phyloP scores from a whole-genome alignment of 2,113 vertebrate genomes.

The Bos javanicus region DNA sequence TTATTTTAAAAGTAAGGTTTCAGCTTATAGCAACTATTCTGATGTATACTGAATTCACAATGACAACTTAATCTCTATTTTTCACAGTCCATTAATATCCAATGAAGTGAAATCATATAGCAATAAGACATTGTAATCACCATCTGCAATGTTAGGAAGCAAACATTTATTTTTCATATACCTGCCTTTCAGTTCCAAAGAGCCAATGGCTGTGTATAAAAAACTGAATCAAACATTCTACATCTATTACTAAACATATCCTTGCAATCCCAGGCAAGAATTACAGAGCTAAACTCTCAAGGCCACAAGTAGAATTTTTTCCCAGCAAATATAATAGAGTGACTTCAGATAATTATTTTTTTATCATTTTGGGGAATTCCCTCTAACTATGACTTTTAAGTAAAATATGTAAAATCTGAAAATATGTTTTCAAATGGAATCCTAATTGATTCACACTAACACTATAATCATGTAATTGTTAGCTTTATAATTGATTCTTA shows the following conservation, averaged over 20 bases:
- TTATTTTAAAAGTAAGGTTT: neutral
- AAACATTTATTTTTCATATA: neutral
- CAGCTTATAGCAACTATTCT: neutral
- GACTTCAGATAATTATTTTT: neutral
- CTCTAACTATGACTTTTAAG: neutral
- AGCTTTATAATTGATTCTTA: neutral
- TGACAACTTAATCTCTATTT: conserved; percentile 14
- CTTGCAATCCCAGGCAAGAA: neutral
- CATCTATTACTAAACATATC: neutral
- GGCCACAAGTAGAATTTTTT: neutral
- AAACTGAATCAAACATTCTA: neutral
- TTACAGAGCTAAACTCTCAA: neutral
- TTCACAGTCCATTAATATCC: conserved; percentile 8
- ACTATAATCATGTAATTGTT: neutral
- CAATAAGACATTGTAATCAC: neutral
- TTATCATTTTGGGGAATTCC: neutral
- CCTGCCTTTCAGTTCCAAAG: neutral
- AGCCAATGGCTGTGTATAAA: neutral
- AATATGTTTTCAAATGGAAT: neutral
- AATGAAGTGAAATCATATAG: neutral
- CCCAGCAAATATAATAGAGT: neutral
- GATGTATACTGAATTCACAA: neutral
- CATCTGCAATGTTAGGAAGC: neutral
- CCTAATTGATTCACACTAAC: neutral
- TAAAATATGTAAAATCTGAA: neutral